phyloP scores from a whole-genome alignment of 2,888 invertebrate species.

The Oasisia sp. region DNA sequence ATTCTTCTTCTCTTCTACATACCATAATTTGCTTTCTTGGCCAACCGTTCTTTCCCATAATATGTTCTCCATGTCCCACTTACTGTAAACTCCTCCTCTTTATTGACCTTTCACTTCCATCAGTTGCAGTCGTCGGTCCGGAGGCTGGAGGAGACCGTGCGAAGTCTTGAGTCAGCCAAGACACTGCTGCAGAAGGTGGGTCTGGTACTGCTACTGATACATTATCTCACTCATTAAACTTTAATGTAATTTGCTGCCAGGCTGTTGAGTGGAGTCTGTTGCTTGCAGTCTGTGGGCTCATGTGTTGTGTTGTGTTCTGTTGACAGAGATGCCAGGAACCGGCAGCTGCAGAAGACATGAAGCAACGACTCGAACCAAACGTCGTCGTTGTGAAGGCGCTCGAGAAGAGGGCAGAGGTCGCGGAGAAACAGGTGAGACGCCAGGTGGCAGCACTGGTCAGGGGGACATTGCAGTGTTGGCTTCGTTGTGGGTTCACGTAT shows the following conservation, averaged over 20 bases:
- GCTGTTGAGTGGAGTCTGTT: neutral
- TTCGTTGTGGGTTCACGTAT: neutral
- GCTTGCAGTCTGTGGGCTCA: neutral
- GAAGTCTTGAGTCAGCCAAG: neutral
- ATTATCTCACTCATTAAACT: neutral
- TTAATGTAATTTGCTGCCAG: neutral
- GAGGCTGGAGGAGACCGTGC: neutral
- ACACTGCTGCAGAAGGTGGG: neutral
- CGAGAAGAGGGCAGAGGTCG: neutral
- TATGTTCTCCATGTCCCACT: too few relatives aligned
- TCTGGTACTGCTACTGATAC: neutral
- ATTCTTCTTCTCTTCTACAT: too few relatives aligned
- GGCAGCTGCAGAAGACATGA: neutral
- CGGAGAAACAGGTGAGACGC: neutral
- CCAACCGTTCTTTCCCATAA: too few relatives aligned
- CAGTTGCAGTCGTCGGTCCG: neutral
- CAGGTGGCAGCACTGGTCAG: neutral
- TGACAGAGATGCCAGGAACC: neutral
- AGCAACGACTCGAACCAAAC: neutral
- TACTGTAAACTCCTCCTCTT: too few relatives aligned
- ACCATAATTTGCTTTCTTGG: too few relatives aligned
- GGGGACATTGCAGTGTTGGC: neutral
- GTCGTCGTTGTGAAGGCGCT: neutral
- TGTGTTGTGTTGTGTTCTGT: neutral
- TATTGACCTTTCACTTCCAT: neutral